Evolutionary conservation across 2,113 vertebrate genomes (phyloP).

Genomic region (Xenopus borealis): DNA sequence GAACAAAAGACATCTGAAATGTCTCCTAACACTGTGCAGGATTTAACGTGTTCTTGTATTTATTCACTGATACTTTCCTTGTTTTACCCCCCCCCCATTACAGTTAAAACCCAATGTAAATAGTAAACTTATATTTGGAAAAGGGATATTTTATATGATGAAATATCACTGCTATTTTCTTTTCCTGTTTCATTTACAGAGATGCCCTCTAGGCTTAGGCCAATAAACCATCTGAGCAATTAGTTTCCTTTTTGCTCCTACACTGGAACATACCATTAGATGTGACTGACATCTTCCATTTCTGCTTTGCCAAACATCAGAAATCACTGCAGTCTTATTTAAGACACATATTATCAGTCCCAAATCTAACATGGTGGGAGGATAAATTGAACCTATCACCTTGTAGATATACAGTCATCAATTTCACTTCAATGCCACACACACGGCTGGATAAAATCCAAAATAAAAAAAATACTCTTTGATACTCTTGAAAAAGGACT

Average conservation of each 20-base stretch:
- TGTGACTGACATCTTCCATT: slow-evolving; percentile 25
- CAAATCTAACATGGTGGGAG: slow-evolving; percentile 27
- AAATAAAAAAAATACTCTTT: background rate
- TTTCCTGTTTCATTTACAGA: background rate
- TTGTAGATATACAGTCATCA: slow-evolving; percentile 22
- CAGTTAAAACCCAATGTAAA: background rate
- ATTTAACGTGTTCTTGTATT: background rate
- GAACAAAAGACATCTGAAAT: slow-evolving; percentile 35
- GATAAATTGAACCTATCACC: slow-evolving; percentile 29
- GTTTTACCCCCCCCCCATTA: no score
- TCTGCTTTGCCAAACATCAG: slow-evolving; percentile 23
- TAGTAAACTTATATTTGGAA: background rate
- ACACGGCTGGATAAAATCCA: slow-evolving; percentile 7
- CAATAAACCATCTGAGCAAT: background rate
- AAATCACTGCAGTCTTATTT: slow-evolving; percentile 18
- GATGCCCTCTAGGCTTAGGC: background rate
- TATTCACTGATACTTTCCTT: no score
- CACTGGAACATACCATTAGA: background rate
- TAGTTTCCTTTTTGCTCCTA: background rate
- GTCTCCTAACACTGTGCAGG: slow-evolving; percentile 19
- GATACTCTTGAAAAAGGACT: background rate
- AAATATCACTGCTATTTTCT: no score
- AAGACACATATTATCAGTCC: slow-evolving; percentile 34
- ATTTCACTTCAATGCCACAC: slow-evolving; percentile 21
- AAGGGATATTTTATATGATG: no score